These are phyloP conservation scores for Riptortus pedestris DNA, from an alignment of 1,140 invertebrate species.

Conservation along the genomic window DNA sequence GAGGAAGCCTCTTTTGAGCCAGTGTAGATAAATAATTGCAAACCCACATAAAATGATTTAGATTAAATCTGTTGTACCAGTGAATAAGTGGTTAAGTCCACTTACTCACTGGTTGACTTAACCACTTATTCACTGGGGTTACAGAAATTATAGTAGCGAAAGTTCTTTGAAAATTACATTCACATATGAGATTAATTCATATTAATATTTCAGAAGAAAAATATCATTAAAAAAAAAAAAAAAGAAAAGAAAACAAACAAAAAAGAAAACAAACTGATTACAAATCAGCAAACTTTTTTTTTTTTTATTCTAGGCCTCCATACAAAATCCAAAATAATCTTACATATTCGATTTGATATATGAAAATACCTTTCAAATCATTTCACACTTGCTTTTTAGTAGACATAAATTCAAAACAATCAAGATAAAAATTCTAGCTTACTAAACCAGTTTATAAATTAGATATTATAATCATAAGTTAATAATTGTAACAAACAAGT, in stretches of 20 bases:
- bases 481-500: slow-evolving; percentile 6
- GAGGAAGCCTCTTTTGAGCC: not conserved
- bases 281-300: slow-evolving; percentile 4
- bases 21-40: not conserved
- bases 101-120: too few species aligned
- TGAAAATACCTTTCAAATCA: not conserved
- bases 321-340: slow-evolving; percentile 8
- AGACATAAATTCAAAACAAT: slow-evolving; percentile 3
- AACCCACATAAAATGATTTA: not conserved
- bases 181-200: not conserved
- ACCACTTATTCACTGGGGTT: too few species aligned
- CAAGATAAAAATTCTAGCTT: not conserved
- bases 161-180: not conserved
- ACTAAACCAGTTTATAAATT: not conserved
- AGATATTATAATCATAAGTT: slow-evolving; percentile 1
- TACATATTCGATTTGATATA: not conserved
- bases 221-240: not conserved
- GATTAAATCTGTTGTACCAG: too few species aligned
- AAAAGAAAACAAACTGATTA: not conserved
- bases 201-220: not conserved
- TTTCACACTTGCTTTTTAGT: not conserved
- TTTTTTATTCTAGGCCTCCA: not conserved
- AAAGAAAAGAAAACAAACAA: not conserved
- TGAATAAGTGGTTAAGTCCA: too few species aligned
- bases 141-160: not conserved